Conservation (phyloP, 1,140 invertebrate species). For the Brachionus koreanus region DNA sequence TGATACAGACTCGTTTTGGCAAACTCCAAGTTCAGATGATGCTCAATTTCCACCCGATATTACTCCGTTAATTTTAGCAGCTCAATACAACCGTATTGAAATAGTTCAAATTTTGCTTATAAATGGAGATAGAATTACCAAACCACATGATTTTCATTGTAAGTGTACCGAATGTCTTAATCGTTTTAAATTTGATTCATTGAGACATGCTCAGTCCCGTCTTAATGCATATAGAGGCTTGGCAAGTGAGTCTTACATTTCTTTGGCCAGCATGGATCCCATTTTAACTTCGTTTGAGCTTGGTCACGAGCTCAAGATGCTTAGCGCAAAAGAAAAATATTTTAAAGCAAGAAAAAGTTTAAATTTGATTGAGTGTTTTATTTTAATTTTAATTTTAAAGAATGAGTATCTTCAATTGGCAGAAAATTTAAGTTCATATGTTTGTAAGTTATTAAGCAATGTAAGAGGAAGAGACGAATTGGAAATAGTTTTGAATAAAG, state of each 20-base stretch:
- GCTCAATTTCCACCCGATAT: slow-evolving; percentile 53
- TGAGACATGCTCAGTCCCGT: slow-evolving; percentile 50
- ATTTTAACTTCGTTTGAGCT: slow-evolving; percentile 66
- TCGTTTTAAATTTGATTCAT: slow-evolving; percentile 55
- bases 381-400: slow-evolving; percentile 46
- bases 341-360: slow-evolving; percentile 6
- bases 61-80: slow-evolving; percentile 53
- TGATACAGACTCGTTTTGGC: slow-evolving; percentile 44
- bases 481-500: slow-evolving; percentile 54
- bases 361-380: neutral
- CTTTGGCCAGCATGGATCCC: slow-evolving; percentile 66
- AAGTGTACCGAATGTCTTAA: slow-evolving; percentile 62
- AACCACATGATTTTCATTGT: slow-evolving; percentile 65
- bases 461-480: slow-evolving; percentile 55
- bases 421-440: slow-evolving; percentile 59
- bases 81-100: slow-evolving; percentile 52
- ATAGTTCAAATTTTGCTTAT: slow-evolving; percentile 54
- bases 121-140: slow-evolving; percentile 55
- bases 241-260: slow-evolving; percentile 63
- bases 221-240: slow-evolving; percentile 56
- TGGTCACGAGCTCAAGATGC: slow-evolving; percentile 60
- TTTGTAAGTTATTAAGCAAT: slow-evolving; percentile 55
- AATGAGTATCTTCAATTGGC: slow-evolving; percentile 63
- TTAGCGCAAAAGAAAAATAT: slow-evolving; percentile 44
- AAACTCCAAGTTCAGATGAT: slow-evolving; percentile 43